These are phyloP conservation scores for Rynchops niger DNA, from an alignment of 2,113 vertebrate genomes.

Conservation along the genomic window DNA sequence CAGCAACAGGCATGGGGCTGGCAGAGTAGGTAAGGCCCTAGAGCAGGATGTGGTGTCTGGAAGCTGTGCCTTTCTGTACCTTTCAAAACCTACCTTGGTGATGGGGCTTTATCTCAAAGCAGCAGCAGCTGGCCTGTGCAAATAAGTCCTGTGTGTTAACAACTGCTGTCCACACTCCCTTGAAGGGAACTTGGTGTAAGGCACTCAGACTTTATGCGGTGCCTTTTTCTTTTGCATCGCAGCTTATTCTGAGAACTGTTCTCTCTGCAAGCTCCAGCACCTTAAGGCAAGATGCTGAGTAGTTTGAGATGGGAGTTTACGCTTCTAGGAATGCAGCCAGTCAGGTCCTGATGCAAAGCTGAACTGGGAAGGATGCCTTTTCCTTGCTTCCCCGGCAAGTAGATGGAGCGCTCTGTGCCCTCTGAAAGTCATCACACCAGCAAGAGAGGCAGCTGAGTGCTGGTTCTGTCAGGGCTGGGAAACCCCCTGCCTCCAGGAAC, in stretches of 20 bases:
- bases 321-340: constrained; percentile 22
- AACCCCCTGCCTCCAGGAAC: not conserved
- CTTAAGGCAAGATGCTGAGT: constrained; percentile 45
- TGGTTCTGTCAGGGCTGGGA: not conserved
- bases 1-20: accelerated
- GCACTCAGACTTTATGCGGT: not conserved
- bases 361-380: not conserved
- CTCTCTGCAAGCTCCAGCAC: not conserved
- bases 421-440: not conserved
- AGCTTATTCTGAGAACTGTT: constrained; percentile 10
- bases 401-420: not conserved
- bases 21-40: not conserved
- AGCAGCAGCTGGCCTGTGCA: not conserved
- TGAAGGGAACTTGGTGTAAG: not conserved
- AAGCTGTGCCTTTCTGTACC: not conserved
- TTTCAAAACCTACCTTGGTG: not conserved
- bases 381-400: not conserved
- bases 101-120: not conserved
- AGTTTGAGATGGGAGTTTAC: constrained; percentile 41
- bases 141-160: not conserved
- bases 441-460: not conserved
- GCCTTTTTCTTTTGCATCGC: not conserved
- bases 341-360: constrained; percentile 59
- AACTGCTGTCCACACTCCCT: not conserved
- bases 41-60: not conserved